Conservation (phyloP, 2,888 invertebrate species). For the Cerastis rubricosa region DNA sequence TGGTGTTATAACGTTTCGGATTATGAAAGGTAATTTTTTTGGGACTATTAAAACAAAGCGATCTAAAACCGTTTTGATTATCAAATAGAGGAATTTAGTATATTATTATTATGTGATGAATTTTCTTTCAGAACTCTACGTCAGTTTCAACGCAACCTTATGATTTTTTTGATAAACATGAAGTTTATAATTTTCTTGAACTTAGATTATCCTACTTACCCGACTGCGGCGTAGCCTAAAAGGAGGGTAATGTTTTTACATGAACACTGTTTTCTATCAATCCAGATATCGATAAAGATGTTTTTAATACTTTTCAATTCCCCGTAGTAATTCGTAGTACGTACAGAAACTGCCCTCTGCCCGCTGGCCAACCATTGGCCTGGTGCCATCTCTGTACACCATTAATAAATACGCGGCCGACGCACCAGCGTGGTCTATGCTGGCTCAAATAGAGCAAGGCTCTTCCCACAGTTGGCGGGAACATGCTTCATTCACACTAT, state of each 20-base stretch:
- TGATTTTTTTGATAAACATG: no score
- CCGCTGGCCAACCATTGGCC: constrained; percentile 64
- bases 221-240: no score
- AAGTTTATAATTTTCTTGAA: no score
- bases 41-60: no score
- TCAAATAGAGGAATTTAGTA: no score
- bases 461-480: constrained; percentile 64
- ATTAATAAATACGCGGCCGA: constrained; percentile 68
- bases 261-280: no score
- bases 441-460: constrained; percentile 79
- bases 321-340: constrained; percentile 52
- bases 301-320: constrained; percentile 8
- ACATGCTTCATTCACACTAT: constrained; percentile 25
- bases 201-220: background rate
- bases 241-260: no score
- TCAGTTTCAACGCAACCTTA: background rate
- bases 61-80: no score
- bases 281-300: background rate
- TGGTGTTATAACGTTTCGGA: no score
- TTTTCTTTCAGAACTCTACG: background rate
- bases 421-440: constrained; percentile 54
- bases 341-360: constrained; percentile 53
- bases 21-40: no score
- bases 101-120: background rate
- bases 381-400: constrained; percentile 69